Evolutionary conservation across 2,113 vertebrate species (phyloP), one percentile per base, ranked within the genome.

Genomic region (Cairina moschata): DNA sequence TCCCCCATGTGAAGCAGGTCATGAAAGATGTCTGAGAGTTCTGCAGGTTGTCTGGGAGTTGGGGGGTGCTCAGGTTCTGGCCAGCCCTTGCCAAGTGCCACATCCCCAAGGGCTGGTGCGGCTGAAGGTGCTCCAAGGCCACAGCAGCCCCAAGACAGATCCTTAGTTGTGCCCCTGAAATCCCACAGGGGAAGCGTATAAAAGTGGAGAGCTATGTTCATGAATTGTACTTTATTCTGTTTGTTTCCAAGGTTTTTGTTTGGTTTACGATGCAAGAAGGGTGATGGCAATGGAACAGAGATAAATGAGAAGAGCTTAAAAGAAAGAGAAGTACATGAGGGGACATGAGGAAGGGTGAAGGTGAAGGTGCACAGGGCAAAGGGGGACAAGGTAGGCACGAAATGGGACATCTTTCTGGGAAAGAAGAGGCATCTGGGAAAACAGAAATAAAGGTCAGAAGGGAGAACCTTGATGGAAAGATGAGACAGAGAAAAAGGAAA

Each of bases 321-420:
- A 40, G 46, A 28, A 55, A 50, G 22, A 60, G 34, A 32, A 80
- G 48, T 5, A 77, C 13, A 36, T 36, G 11, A 66, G 20, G 46
- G 58, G 20, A 29, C 22, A 75, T 26, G 3, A 48, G 6, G 13
- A 9, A 79, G 32, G 40, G 22, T 22, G 25, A 69, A 25, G 7
- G 8, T 31, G 14, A 69, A 21, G 7, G 8, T 31, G 14, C 17
- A 46, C 29, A 29, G 17, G 12, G 17, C 0, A 11, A 59, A 66
- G 38, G 8, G 9, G 26, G 13, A 42, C 1, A 1, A 1, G 5
- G 12, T 4, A 0, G 21, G 3, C 2, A 0, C 17, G 28, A 59
- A 22, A 38, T n/a, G 14, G 36, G 32, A 32, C 13, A 38, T n/a
- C 38, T 40, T 40, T 60, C n/a, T 72, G 44, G 21, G 31, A 84